Base-by-base conservation (phyloP, 2,113 vertebrate genomes). In the Scomber colias region DNA sequence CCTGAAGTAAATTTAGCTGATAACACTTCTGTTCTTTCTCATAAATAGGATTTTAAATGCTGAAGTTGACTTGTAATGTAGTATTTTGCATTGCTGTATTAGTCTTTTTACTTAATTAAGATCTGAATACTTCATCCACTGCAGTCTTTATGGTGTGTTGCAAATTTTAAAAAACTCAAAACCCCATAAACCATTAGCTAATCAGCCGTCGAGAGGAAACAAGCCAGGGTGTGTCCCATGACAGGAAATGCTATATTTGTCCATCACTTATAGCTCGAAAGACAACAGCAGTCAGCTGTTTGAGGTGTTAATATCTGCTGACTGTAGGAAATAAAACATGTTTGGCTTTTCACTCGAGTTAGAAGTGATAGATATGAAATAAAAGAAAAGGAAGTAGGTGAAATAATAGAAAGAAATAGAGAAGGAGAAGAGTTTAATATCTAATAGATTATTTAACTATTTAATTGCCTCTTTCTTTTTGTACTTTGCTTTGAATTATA, bases 191-290 rank as follows among this genome's bases (percentile, higher is more conserved):
- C 7, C 7, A 60, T 27, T 1, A 66, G 70, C 15, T 8, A 4
- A 45, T 11, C 15, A 1, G 44, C n/a, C 4, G 6, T 17, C 8
- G 35, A 50, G 8, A 35, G 40, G 59, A 64, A 19, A 27, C 63
- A 46, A 27, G 35, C n/a, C 27, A 69, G 68, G 68, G 72, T 61
- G 68, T 64, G 56, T 73, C 71, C 62, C 67, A 45, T 80, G 72
- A 80, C 82, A 77, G 83, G 87, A 86, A 78, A 55, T 14, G 61
- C 40, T 21, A 16, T 12, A 21, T 59, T 15, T 49, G 62, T 66
- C 55, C 60, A 66, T 40, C 67, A 63, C 16, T 30, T 35, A 16
- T 74, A 75, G 49, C 50, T 11, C 5, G 31, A n/a, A 13, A 61
- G 44, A 59, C 3, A 65, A 19, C 50, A 50, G 13, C 21, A 27